Base-by-base conservation (phyloP, 1,140 invertebrate genomes). In the Polyergus mexicanus region DNA sequence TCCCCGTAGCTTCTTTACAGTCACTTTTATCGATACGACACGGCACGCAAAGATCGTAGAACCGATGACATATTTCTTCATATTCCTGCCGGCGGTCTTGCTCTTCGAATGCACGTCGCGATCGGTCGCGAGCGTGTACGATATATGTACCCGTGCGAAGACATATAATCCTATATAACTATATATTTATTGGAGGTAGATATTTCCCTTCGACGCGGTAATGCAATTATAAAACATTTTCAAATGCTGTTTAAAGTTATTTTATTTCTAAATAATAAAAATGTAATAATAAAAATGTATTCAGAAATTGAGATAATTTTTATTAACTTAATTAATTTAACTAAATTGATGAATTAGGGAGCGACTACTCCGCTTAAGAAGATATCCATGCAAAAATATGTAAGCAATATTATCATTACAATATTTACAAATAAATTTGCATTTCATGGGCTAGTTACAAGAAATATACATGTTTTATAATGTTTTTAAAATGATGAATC, bases 21-120 rank as follows among this genome's bases (percentile, higher is more conserved):
- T 16, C 22, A 13, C 25, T 71, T 81, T 60, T 44, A 44, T 72
- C 78, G 16, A 3, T 6, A 51, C 22, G 22, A 22, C 32, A 51
- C 16, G 47, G 10, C 3, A 71, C 51, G 28, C 71, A 72, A 81
- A 44, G 38, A 81, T 81, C 60, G 25, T 72, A 72, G 32, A 81
- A 71, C 8, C 65, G 5, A 44, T 54, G 65, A 71, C 19, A 35
- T 32, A 10, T 16, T 11, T 16, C 8, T n/a, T n/a, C n/a, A n/a
- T n/a, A n/a, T n/a, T n/a, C 13, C 19, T 19, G 32, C 35, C 10
- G 32, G 2, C n/a, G n/a, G 35, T 11, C 25, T 32, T 6, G 8
- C 16, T 19, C 44, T 32, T 44, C 38, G 16, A 51, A 4, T 69
- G 32, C 32, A 69, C 41, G 28, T 54, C n/a, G 28, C 19, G 22